These are phyloP conservation scores for Hippolais icterina DNA, from an alignment of 2,113 vertebrate species.

Conservation along the genomic window DNA sequence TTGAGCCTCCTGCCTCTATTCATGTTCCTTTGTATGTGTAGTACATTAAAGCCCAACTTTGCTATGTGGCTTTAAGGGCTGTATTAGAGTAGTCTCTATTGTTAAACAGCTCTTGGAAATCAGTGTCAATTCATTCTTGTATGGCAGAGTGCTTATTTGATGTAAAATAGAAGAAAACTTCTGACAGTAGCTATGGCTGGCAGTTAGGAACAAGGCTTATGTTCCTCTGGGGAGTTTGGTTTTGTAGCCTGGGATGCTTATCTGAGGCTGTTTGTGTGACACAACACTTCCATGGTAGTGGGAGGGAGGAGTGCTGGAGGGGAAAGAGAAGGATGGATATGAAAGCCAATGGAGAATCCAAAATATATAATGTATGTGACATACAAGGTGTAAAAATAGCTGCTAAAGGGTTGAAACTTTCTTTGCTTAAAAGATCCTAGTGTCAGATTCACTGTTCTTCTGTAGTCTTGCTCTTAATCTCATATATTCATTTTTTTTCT, in stretches of 20 bases:
- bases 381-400: not conserved
- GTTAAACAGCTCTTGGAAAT: not conserved
- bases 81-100: not conserved
- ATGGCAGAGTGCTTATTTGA: not conserved
- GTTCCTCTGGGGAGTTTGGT: not conserved
- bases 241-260: not conserved
- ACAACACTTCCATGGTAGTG: not conserved
- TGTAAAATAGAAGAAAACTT: not conserved
- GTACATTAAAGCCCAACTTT: not conserved
- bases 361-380: not conserved
- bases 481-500: not conserved
- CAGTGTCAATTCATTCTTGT: not conserved
- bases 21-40: not conserved
- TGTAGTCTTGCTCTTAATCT: not conserved
- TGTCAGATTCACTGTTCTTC: not conserved
- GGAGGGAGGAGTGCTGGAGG: not conserved
- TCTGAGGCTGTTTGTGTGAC: not conserved
- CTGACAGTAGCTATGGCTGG: not conserved
- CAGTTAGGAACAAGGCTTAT: not conserved
- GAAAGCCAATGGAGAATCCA: not conserved
- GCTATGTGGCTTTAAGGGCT: not conserved
- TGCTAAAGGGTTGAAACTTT: not conserved
- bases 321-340: not conserved
- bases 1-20: not conserved
- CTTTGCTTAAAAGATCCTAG: not conserved